These are phyloP conservation scores for Ficedula albicollis DNA, from an alignment of 2,797 vertebrate species.

Conservation along the genomic window DNA sequence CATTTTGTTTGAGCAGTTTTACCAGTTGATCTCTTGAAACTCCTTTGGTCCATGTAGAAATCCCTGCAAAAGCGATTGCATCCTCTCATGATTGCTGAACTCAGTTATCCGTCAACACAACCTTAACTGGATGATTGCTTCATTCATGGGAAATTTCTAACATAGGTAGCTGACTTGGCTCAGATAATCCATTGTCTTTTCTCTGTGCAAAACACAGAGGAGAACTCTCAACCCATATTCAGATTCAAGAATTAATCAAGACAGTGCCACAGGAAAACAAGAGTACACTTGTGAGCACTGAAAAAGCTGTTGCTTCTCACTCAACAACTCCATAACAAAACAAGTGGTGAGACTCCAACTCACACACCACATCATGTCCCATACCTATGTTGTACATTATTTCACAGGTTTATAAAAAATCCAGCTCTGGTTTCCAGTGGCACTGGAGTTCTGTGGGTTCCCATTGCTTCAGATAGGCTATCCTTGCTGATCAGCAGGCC, in stretches of 20 bases:
- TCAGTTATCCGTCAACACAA: neutral
- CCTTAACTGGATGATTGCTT: neutral
- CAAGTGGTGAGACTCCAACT: neutral
- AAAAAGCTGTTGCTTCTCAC: neutral
- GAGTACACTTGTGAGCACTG: neutral
- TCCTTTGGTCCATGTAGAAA: neutral
- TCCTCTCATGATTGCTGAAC: neutral
- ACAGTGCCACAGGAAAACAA: neutral
- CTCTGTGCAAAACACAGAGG: neutral
- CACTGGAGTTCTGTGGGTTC: neutral
- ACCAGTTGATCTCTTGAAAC: neutral
- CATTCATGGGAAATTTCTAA: neutral
- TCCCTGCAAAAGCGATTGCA: neutral
- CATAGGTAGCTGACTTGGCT: neutral
- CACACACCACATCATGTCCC: neutral
- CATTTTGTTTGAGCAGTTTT: neutral
- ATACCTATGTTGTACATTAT: neutral
- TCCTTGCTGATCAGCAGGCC: neutral
- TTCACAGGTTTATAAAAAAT: neutral
- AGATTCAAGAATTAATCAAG: neutral
- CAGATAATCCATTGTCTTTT: neutral
- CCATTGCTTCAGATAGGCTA: neutral
- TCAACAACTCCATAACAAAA: neutral
- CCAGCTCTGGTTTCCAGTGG: rapidly evolving
- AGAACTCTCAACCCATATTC: neutral